Evolutionary conservation across 2,797 vertebrate genomes (phyloP), one percentile per base, ranked within the genome.

Genomic region (Sebastes trivittatus): DNA sequence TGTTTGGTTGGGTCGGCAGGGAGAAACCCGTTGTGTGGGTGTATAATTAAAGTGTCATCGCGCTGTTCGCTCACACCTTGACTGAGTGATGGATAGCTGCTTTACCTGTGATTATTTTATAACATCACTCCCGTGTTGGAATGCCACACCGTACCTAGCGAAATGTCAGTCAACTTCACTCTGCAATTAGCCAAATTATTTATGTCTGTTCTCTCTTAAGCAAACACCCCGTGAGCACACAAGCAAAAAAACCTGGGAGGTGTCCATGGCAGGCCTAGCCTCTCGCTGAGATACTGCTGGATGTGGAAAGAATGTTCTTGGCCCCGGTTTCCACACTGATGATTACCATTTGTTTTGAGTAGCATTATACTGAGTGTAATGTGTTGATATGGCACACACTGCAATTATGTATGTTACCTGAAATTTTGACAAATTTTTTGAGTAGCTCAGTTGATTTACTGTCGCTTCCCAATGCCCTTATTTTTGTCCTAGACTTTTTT

Each of bases 61-160:
- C 29, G 60, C 81, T 82, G 90, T 91, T 91, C 86, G 78, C 87
- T 91, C 87, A 84, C 92, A 90, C 89, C 89, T 88, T 58, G 66
- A 69, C 67, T 67, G 52, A 74, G 62, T 94, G 95, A 95, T 94
- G 92, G 92, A 95, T 94, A 75, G 90, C 76, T 82, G 76, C 93
- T 89, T 70, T 88, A 89, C 91, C 94, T 95, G 90, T 95, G 94
- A 95, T 95, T 95, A 95, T 94, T 94, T 93, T 94, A 93, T 93
- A 93, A 89, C 92, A 91, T 90, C 90, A 93, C 90, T 90, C 82
- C 73, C 9, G 73, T 80, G 82, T 29, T 90, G 93, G 93, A 94
- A 95, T 94, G 91, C 87, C 74, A 69, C 72, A 70, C 81, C 80
- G 59, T 87, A 88, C 93, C 89, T 58, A 77, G 91, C 87, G 82